Evolutionary conservation across 2,113 vertebrate species (phyloP).

Genomic region (Grantiella picta): DNA sequence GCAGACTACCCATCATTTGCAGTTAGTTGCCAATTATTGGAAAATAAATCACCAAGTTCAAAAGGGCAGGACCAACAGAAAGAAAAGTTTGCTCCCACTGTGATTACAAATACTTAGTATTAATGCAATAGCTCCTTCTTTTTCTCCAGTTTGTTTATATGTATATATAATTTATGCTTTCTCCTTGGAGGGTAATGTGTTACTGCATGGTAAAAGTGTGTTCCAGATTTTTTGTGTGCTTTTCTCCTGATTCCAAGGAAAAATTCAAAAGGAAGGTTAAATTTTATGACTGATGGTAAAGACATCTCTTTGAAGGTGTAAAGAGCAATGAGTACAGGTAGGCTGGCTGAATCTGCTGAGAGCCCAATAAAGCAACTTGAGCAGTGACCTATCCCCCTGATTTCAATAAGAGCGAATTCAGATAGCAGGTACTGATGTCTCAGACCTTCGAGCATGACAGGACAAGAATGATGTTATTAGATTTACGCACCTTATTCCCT

Average conservation of each 20-base stretch:
- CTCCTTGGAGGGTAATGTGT: not conserved
- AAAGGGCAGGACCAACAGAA: not conserved
- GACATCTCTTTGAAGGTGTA: not conserved
- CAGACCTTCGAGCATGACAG: not conserved
- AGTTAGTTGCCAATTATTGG: not conserved
- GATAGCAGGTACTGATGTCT: not conserved
- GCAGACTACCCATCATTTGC: not conserved
- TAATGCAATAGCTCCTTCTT: not conserved
- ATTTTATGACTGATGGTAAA: not conserved
- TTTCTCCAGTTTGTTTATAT: not conserved
- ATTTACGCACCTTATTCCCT: not conserved
- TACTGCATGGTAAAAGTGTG: not conserved
- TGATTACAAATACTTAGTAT: not conserved
- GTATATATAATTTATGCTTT: not conserved
- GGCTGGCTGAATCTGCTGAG: not conserved
- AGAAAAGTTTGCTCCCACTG: not conserved
- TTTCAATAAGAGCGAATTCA: not conserved
- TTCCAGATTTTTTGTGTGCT: not conserved
- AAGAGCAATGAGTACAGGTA: not conserved
- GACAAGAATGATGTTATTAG: not conserved
- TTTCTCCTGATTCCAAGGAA: not conserved
- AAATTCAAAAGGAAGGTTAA: not conserved
- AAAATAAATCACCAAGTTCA: not conserved
- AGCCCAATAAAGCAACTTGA: not conserved
- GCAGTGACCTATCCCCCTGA: not conserved